Percentiles rank a stretch among this genome's conserved stretches.
Conservation (phyloP, 2,888 invertebrate genomes). For the Rotaria socialis region DNA sequence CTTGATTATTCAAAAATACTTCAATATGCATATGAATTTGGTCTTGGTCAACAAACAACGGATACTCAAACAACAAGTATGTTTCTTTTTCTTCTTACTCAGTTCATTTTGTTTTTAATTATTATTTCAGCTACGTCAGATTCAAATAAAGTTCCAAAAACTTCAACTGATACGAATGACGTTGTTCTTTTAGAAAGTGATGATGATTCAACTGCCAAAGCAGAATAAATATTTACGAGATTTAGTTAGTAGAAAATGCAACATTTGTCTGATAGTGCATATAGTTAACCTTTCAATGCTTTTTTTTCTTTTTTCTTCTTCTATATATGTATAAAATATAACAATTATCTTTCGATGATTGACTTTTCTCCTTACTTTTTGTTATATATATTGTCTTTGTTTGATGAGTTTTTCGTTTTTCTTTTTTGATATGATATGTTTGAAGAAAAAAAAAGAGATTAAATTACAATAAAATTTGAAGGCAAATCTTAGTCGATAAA, state of each 20-base stretch:
- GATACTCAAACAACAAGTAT: neutral
- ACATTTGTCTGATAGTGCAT: neutral
- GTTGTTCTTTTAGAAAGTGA: slow-evolving; percentile 1
- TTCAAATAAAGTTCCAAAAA: neutral
- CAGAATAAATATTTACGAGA: neutral
- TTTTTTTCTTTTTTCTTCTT: neutral
- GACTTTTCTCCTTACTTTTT: neutral
- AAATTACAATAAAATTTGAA: neutral
- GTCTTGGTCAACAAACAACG: neutral
- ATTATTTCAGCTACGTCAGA: neutral
- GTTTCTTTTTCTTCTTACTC: neutral
- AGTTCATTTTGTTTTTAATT: neutral
- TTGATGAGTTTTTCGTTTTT: neutral
- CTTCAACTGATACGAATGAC: neutral
- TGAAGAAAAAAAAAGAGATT: neutral
- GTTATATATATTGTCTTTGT: neutral
- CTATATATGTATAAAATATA: neutral
- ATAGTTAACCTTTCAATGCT: neutral
- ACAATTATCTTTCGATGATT: slow-evolving; percentile 9
- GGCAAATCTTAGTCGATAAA: neutral
- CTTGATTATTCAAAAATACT: neutral
- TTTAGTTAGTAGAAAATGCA: neutral
- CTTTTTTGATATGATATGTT: slow-evolving; percentile 1
- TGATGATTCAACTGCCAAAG: neutral
- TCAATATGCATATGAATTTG: neutral